Conservation (phyloP, 2,797 vertebrate species). For the Macropodus opercularis region DNA sequence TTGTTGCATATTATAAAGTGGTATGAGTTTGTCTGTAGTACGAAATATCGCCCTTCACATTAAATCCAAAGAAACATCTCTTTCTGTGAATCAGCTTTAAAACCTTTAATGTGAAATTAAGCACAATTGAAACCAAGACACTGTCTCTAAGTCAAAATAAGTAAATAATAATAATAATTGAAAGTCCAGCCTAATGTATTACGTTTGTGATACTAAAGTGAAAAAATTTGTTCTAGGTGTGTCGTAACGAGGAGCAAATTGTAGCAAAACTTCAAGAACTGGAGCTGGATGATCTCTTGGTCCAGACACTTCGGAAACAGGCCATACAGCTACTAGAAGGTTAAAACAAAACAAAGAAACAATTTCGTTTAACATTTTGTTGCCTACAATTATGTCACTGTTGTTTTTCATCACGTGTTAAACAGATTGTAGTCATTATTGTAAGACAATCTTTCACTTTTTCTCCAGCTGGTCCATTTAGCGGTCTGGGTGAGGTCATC, state of each 20-base stretch:
- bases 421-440: background rate
- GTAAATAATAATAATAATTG: no score
- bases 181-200: no score
- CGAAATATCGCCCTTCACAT: conserved; percentile 32
- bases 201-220: background rate
- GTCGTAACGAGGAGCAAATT: conserved; percentile 97
- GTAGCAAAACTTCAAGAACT: conserved; percentile 93
- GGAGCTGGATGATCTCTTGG: conserved; percentile 90
- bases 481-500: conserved; percentile 95
- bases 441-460: background rate
- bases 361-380: no score
- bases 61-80: conserved; percentile 43
- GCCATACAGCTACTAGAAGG: conserved; percentile 93
- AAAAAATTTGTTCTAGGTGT: conserved; percentile 78
- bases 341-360: conserved; percentile 64
- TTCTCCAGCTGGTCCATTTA: conserved; percentile 92
- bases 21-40: conserved; percentile 18
- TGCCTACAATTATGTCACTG: background rate
- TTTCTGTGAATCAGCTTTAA: conserved; percentile 59
- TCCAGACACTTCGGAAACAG: conserved; percentile 93
- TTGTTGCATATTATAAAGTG: conserved; percentile 17
- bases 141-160: no score
- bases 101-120: conserved; percentile 25
- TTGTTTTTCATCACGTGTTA: background rate
- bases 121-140: background rate